Evolutionary conservation across 1,140 invertebrate species (phyloP).

Genomic region (Cephus cinctus): DNA sequence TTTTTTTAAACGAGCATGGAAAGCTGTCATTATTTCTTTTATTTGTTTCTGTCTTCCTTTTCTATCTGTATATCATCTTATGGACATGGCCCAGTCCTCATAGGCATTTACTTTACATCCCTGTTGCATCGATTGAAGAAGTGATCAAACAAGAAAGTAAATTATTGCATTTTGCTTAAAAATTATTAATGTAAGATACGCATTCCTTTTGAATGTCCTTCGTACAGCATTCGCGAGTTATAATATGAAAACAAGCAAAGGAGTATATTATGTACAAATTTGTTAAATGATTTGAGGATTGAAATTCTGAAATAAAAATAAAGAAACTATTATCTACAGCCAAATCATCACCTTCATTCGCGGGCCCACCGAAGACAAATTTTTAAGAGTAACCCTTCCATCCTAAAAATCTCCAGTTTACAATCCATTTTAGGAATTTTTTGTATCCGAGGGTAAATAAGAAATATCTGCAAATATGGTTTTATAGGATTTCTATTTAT

Average conservation of each 20-base stretch:
- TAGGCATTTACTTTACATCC: too few species aligned
- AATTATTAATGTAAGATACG: background rate
- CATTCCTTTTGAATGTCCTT: background rate
- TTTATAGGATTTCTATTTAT: constrained; percentile 25
- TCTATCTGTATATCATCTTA: too few species aligned
- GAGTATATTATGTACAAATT: constrained; percentile 15
- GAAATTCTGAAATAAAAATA: constrained; percentile 9
- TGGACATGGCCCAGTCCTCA: too few species aligned
- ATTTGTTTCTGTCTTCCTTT: background rate
- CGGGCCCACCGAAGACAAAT: background rate
- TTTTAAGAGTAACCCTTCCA: background rate
- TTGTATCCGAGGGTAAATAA: too few species aligned
- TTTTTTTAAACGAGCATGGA: constrained; percentile 4
- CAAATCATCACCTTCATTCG: background rate
- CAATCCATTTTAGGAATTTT: too few species aligned
- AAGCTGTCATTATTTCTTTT: constrained; percentile 3
- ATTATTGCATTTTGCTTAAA: background rate
- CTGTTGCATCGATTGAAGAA: background rate
- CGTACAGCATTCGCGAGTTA: background rate
- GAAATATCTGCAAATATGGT: too few species aligned
- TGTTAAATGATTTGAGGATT: constrained; percentile 14
- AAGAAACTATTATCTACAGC: constrained; percentile 1
- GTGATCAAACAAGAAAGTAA: constrained; percentile 12
- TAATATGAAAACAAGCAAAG: constrained; percentile 4
- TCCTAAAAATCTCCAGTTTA: too few species aligned